These are phyloP conservation scores for Stegana nigrithorax DNA, from an alignment of 2,888 invertebrate species.

Conservation along the genomic window DNA sequence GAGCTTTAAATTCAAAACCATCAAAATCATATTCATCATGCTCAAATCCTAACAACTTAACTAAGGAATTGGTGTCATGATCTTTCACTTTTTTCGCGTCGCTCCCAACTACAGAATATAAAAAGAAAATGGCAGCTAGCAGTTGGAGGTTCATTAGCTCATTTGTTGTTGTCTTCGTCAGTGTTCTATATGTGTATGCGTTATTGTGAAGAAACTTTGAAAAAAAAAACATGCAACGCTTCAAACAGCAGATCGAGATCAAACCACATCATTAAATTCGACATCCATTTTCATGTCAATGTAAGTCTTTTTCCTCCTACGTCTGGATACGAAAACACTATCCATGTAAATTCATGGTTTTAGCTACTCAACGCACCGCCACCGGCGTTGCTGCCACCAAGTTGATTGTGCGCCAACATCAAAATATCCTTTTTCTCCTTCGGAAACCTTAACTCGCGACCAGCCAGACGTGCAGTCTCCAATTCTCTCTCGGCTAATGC, in stretches of 20 bases:
- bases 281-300: constrained; percentile 36
- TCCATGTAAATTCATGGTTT: constrained; percentile 25
- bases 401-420: constrained; percentile 87
- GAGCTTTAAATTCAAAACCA: constrained; percentile 8
- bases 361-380: constrained; percentile 51
- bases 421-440: constrained; percentile 96
- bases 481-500: constrained; percentile 88
- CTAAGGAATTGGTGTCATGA: neutral
- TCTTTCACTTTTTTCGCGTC: neutral
- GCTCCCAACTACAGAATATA: no score
- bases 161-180: neutral
- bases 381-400: constrained; percentile 69
- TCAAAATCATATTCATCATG: neutral
- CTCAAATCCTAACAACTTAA: constrained; percentile 10
- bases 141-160: neutral
- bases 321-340: no score
- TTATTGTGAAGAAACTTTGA: neutral
- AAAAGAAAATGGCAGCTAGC: constrained; percentile 11
- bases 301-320: constrained; percentile 29
- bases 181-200: neutral
- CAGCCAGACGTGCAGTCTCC: constrained; percentile 86
- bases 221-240: constrained; percentile 33
- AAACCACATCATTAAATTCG: constrained; percentile 38
- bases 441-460: constrained; percentile 90
- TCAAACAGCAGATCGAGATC: constrained; percentile 53